Percentiles rank a stretch among this genome's conserved stretches.
Evolutionary conservation across 2,888 invertebrate species (phyloP).

Genomic region (Ariolimax columbianus): DNA sequence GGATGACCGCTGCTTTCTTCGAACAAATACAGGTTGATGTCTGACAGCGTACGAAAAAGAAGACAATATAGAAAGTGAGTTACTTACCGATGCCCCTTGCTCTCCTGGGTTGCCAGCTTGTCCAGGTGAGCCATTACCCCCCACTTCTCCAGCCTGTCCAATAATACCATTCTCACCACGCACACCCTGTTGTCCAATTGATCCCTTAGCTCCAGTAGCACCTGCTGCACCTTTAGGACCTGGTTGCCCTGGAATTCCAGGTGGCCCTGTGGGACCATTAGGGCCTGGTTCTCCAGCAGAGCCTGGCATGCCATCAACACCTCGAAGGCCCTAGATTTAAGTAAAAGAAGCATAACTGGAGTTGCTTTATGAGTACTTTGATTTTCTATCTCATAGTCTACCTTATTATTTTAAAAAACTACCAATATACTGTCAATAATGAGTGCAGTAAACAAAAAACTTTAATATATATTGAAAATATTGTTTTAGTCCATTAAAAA

Average conservation of each 20-base stretch:
- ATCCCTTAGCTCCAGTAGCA: conserved; percentile 67
- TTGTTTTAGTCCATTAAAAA: too few relatives aligned
- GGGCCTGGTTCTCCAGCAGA: conserved; percentile 85
- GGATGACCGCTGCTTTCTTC: too few relatives aligned
- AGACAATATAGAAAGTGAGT: background rate
- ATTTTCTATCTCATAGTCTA: too few relatives aligned
- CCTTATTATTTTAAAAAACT: too few relatives aligned
- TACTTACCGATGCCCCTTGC: conserved; percentile 67
- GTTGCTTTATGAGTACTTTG: too few relatives aligned
- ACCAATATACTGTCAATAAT: too few relatives aligned
- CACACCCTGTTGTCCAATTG: conserved; percentile 68
- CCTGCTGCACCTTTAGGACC: conserved; percentile 72
- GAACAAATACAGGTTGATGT: too few relatives aligned
- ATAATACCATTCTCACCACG: conserved; percentile 69
- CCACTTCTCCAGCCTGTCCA: conserved; percentile 67
- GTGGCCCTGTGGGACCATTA: conserved; percentile 80
- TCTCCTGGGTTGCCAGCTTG: conserved; percentile 68
- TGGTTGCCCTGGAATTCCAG: conserved; percentile 66
- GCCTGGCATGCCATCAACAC: conserved; percentile 83
- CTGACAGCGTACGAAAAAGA: too few relatives aligned
- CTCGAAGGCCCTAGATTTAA: conserved; percentile 65
- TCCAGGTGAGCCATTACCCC: conserved; percentile 66
- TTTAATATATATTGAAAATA: too few relatives aligned
- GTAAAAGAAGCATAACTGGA: background rate
- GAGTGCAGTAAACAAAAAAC: too few relatives aligned